Percentiles rank a stretch among this genome's conserved stretches.
phyloP scores from a whole-genome alignment of 2,797 vertebrate species.

The Mus spretus region DNA sequence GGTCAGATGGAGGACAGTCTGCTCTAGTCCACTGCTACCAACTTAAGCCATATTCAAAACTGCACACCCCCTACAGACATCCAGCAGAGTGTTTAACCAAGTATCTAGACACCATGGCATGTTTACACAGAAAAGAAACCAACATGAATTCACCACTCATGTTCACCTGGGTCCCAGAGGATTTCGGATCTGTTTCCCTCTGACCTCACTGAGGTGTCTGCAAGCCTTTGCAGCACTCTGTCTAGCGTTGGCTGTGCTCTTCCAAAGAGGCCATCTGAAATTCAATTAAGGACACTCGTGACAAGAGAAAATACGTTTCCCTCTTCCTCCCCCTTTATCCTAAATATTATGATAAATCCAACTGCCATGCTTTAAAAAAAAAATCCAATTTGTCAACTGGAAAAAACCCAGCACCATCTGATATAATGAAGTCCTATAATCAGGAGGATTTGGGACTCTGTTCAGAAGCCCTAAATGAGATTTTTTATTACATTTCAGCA shows the following conservation, averaged over 20 bases:
- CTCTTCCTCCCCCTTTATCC: background rate
- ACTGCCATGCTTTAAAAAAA: conserved; percentile 60
- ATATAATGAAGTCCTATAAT: conserved; percentile 69
- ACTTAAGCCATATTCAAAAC: background rate
- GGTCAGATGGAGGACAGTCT: background rate
- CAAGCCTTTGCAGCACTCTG: background rate
- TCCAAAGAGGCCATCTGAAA: background rate
- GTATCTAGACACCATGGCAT: fast-evolving
- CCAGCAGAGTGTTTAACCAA: background rate
- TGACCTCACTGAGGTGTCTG: fast-evolving
- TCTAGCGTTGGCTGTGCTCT: background rate
- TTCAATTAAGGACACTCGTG: background rate
- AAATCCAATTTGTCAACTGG: conserved; percentile 76
- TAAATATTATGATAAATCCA: conserved; percentile 58
- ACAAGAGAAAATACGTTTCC: conserved; percentile 37
- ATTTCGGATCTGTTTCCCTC: background rate
- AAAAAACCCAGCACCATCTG: conserved; percentile 75
- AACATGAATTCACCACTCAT: background rate
- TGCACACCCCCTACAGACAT: background rate
- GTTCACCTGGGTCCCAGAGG: background rate
- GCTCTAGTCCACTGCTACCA: no score
- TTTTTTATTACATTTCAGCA: conserved; percentile 39
- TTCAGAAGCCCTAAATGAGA: conserved; percentile 75
- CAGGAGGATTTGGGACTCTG: conserved; percentile 69
- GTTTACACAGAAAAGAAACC: background rate